Percentiles rank a stretch among this genome's conserved stretches.
These are phyloP conservation scores for Trachelus troglodyta DNA, from an alignment of 2,888 invertebrate genomes.

Conservation along the genomic window DNA sequence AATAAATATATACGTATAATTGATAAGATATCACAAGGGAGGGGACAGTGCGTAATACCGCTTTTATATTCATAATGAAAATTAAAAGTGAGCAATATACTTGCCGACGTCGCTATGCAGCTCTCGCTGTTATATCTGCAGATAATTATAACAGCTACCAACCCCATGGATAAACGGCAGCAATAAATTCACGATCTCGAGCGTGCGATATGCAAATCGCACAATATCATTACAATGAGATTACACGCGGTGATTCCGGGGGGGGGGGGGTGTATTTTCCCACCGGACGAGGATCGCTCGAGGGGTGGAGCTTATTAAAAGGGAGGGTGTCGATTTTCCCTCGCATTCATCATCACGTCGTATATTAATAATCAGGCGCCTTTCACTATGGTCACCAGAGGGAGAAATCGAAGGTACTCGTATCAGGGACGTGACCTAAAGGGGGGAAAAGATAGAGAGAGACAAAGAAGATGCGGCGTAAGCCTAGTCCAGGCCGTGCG, in stretches of 20 bases:
- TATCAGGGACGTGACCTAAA: no score
- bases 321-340: constrained; percentile 43
- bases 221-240: constrained; percentile 59
- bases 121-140: no score
- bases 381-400: no score
- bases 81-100: no score
- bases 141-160: no score
- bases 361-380: constrained; percentile 37
- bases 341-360: constrained; percentile 25
- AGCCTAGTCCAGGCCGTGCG: neutral
- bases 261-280: constrained; percentile 48
- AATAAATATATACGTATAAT: no score
- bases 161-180: constrained; percentile 19
- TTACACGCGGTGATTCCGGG: constrained; percentile 59
- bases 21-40: no score
- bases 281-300: constrained; percentile 54
- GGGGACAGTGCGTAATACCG: no score
- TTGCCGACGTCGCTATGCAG: no score
- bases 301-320: constrained; percentile 51
- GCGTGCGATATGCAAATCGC: constrained; percentile 57
- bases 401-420: no score
- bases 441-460: neutral
- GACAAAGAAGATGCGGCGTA: neutral
- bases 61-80: no score
- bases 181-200: constrained; percentile 58